Evolutionary conservation across 2,888 invertebrate species (phyloP), one percentile per base, ranked within the genome.

Genomic region (Trissolcus brochymenae): DNA sequence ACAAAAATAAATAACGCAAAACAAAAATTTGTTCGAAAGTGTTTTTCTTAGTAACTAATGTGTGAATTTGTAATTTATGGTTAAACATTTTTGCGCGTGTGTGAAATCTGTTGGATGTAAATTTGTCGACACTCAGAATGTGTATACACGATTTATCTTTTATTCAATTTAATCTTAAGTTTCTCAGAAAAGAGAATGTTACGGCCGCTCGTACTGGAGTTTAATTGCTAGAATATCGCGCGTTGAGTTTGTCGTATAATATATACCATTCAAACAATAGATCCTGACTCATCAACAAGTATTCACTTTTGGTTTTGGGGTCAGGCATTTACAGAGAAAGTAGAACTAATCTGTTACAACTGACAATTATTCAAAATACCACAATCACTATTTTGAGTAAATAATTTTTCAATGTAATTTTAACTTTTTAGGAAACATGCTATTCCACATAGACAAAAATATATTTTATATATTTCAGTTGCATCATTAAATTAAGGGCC

Each of bases 131-230:
- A 50, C 49, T 40, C 29, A 21, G 55, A 35, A 55, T 55, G 17
- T 61, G 70, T 61, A 51, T 73, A 66, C 61, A 73, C 60, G 60
- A 61, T 61, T 66, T 67, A 64, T 51, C 61, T 67, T 56, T 74
- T 56, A 55, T 66, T 62, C 49, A 59, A 64, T 71, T 71, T 64
- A 64, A 59, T 67, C 50, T 67, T 57, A 14, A 43, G 53, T 60
- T 66, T 51, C 57, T 17, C 43, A 64, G 57, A 74, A 57, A 61
- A 57, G 62, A 62, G 67, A 53, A 53, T 51, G 53, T 67, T 61
- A 67, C n/a, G 50, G 43, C 43, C 25, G 53, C 29, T 14, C 16
- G 51, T 59, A 53, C 19, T 25, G 35, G 53, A 53, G 17, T 65
- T 73, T 66, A 66, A 72, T 72, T 65, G 65, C 54, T 49, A 50